These are phyloP conservation scores for Achlya flavicornis DNA, from an alignment of 2,888 invertebrate genomes.

Conservation along the genomic window DNA sequence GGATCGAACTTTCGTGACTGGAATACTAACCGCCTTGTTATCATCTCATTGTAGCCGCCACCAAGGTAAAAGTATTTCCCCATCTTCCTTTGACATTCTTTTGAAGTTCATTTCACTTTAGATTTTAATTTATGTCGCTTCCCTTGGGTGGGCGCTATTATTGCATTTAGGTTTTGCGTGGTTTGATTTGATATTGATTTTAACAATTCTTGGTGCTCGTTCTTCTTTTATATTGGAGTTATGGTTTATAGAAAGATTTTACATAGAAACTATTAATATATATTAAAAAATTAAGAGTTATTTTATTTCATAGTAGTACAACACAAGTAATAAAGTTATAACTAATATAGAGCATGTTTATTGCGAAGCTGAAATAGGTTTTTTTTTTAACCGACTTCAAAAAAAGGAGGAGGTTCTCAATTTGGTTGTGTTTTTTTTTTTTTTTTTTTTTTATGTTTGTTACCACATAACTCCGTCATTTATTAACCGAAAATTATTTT, in stretches of 20 bases:
- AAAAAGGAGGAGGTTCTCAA: too few species aligned
- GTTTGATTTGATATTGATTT: slow-evolving; percentile 29
- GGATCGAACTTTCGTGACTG: slow-evolving; percentile 71
- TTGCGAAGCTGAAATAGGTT: too few species aligned
- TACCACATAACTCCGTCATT: too few species aligned
- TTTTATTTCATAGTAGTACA: too few species aligned
- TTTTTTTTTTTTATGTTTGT: too few species aligned
- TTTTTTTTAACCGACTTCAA: too few species aligned
- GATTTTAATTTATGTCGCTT: slow-evolving; percentile 55
- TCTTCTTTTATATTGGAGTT: neutral
- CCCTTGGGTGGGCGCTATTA: slow-evolving; percentile 38
- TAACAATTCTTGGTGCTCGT: neutral
- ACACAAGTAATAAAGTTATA: too few species aligned
- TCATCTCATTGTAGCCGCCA: slow-evolving; percentile 70
- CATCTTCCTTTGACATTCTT: slow-evolving; percentile 60
- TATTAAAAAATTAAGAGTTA: too few species aligned
- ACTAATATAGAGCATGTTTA: too few species aligned
- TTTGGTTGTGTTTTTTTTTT: too few species aligned
- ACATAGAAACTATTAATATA: too few species aligned
- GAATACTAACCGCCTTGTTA: slow-evolving; percentile 79
- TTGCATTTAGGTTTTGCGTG: slow-evolving; percentile 26
- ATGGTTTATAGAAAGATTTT: neutral
- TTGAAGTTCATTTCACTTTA: slow-evolving; percentile 56
- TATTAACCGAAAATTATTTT: too few species aligned
- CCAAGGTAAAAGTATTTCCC: slow-evolving; percentile 69